Evolutionary conservation across 2,113 vertebrate genomes (phyloP).

Genomic region (Saguinus imperator): DNA sequence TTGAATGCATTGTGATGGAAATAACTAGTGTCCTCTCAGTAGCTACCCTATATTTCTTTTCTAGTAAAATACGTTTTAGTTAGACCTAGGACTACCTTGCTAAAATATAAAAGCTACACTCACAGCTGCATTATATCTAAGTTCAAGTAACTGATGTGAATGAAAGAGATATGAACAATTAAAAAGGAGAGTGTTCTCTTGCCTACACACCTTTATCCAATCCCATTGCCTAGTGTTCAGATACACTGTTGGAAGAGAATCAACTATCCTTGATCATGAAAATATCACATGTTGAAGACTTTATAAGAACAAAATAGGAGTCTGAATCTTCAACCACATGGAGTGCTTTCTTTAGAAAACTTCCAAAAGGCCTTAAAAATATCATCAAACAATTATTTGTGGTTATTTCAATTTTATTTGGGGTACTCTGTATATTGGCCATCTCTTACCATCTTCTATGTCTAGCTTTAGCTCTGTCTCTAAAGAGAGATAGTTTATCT

Average conservation of each 20-base stretch:
- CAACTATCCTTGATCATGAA: not conserved
- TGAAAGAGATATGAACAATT: not conserved
- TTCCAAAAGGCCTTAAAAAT: not conserved
- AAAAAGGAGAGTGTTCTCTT: not conserved
- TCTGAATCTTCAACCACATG: not conserved
- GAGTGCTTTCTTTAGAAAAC: not conserved
- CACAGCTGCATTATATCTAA: not conserved
- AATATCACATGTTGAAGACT: not conserved
- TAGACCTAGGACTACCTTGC: not conserved
- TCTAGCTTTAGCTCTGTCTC: not conserved
- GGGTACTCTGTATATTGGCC: not conserved
- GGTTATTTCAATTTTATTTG: not conserved
- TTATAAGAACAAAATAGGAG: not conserved
- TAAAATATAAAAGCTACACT: not conserved
- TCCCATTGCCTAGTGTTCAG: not conserved
- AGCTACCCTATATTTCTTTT: not conserved
- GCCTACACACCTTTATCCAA: not conserved
- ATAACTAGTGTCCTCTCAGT: not conserved
- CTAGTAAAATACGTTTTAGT: not conserved
- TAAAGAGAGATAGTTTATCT: not conserved
- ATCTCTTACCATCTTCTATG: not conserved
- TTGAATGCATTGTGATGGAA: not conserved
- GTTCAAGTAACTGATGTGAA: not conserved
- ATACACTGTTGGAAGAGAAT: not conserved
- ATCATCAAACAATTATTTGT: not conserved